Evolutionary conservation across 2,113 vertebrate genomes (phyloP).

Genomic region (Alligator sinensis): DNA sequence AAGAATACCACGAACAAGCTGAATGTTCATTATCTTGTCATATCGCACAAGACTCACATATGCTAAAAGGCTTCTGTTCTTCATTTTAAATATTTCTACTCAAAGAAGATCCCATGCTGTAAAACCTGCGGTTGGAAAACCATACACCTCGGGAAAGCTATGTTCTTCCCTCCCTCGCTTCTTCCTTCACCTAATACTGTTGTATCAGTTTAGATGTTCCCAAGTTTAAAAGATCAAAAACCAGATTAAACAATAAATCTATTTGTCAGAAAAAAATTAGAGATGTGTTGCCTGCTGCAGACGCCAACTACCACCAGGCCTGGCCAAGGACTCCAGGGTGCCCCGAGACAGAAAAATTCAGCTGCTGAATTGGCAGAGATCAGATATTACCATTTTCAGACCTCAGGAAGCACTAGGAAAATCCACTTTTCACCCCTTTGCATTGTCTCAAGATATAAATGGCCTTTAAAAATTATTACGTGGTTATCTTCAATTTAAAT

Average conservation of each 20-base stretch:
- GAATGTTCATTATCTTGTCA: constrained; percentile 73
- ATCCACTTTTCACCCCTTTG: background rate
- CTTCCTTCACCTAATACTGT: fast-evolving
- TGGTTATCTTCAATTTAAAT: background rate
- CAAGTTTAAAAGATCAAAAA: background rate
- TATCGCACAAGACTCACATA: constrained; percentile 44
- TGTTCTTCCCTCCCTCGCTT: background rate
- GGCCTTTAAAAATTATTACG: background rate
- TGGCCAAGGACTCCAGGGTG: background rate
- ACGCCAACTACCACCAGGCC: background rate
- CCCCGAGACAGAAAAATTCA: background rate
- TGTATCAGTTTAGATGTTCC: background rate
- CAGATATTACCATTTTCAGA: background rate
- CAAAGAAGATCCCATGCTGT: constrained; percentile 37
- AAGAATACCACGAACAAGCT: constrained; percentile 45
- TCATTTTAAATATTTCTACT: constrained; percentile 70
- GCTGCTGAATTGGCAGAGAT: background rate
- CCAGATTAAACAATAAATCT: background rate
- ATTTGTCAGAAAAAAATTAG: background rate
- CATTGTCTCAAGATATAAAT: background rate
- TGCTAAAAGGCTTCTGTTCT: constrained; percentile 64
- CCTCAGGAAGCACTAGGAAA: background rate
- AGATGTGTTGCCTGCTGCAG: background rate
- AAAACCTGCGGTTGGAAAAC: constrained; percentile 51
- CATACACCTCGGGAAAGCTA: constrained; percentile 44